Conservation (phyloP, 1,140 invertebrate species). For the Proctacanthus coquilletti region DNA sequence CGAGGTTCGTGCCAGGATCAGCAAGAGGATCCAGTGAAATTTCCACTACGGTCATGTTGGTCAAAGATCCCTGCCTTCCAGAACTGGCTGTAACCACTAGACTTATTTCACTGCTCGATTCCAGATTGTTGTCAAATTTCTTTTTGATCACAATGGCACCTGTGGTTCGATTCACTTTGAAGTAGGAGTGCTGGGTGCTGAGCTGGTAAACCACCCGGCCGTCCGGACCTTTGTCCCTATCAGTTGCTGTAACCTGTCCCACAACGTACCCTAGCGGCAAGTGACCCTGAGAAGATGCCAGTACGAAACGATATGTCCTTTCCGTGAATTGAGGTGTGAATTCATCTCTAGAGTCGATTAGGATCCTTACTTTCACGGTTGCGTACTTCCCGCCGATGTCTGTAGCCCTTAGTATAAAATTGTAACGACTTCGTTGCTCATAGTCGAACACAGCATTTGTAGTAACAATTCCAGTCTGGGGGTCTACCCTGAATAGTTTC, state of each 20-base stretch:
- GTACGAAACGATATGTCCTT: constrained; percentile 67
- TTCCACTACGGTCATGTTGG: constrained; percentile 72
- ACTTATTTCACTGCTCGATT: constrained; percentile 50
- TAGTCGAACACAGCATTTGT: constrained; percentile 75
- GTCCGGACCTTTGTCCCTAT: constrained; percentile 80
- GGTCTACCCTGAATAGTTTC: constrained; percentile 68
- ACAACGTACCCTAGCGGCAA: constrained; percentile 60
- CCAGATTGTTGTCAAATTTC: constrained; percentile 45
- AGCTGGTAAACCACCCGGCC: constrained; percentile 81
- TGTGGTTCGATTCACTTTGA: constrained; percentile 81
- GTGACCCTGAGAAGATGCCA: constrained; percentile 45
- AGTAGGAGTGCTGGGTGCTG: constrained; percentile 66
- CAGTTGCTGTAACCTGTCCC: constrained; percentile 75
- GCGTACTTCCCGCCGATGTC: constrained; percentile 67
- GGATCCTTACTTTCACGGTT: constrained; percentile 62
- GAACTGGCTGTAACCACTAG: constrained; percentile 75
- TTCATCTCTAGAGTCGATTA: constrained; percentile 83
- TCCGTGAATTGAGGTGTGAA: constrained; percentile 83
- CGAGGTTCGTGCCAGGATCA: constrained; percentile 38
- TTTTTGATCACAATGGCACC: constrained; percentile 72
- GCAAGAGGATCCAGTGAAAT: constrained; percentile 59
- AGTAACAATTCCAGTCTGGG: constrained; percentile 54
- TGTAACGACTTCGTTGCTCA: constrained; percentile 65
- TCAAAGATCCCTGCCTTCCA: constrained; percentile 68
- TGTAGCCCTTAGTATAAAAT: constrained; percentile 64